Percentiles rank a stretch among this genome's conserved stretches.
Evolutionary conservation across 2,113 vertebrate genomes (phyloP).

Genomic region (Dermatemys mawii): DNA sequence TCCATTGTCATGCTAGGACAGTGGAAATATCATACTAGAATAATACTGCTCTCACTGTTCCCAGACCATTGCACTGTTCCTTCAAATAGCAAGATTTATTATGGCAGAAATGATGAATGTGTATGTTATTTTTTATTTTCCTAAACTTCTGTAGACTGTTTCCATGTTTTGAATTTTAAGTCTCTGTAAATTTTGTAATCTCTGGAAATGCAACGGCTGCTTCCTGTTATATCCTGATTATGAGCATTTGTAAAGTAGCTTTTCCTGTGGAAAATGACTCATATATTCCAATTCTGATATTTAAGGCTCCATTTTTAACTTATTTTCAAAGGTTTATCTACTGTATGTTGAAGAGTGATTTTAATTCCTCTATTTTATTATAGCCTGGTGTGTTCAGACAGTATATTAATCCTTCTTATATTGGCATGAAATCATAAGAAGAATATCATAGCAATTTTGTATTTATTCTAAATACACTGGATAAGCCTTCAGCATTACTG

Average conservation of each 20-base stretch:
- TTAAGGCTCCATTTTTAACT: conserved; percentile 65
- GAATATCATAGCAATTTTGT: conserved; percentile 66
- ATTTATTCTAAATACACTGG: conserved; percentile 66
- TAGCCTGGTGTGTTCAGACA: conserved; percentile 49
- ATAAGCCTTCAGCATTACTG: conserved; percentile 64
- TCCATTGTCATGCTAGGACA: not conserved
- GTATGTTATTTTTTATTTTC: not conserved
- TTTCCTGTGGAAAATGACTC: conserved; percentile 44
- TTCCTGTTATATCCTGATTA: conserved; percentile 63
- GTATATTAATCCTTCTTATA: conserved; percentile 74
- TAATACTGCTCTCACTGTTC: conserved; percentile 24
- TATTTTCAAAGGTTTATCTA: conserved; percentile 76
- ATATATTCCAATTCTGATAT: conserved; percentile 54
- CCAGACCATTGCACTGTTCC: conserved; percentile 3
- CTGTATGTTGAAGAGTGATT: conserved; percentile 64
- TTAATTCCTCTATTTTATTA: conserved; percentile 76
- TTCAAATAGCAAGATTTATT: not conserved
- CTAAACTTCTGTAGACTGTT: conserved; percentile 14
- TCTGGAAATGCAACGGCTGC: conserved; percentile 43
- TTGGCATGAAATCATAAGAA: conserved; percentile 71
- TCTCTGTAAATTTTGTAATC: conserved; percentile 43
- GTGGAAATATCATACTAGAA: not conserved
- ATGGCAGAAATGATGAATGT: conserved; percentile 51
- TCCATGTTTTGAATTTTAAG: conserved; percentile 47
- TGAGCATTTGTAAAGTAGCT: conserved; percentile 39